A percentile compares a stretch with the other conserved stretches of the same genome.
Conservation (phyloP, 2,888 invertebrate genomes). For the Melitaea athalia region DNA sequence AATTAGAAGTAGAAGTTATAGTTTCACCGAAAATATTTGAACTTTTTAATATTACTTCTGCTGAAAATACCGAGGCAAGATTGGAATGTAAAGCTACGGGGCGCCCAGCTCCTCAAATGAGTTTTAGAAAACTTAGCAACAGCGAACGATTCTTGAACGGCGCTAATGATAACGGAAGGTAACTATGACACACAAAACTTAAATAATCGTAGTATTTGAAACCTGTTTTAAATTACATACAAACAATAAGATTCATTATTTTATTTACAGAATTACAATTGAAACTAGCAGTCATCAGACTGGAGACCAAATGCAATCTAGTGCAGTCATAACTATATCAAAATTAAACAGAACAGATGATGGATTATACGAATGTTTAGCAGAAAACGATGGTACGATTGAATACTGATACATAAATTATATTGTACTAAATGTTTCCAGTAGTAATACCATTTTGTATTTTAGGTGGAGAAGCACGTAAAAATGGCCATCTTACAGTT, state of each 20-base stretch:
- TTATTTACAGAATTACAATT: conserved; percentile 80
- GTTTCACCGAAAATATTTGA: conserved; percentile 92
- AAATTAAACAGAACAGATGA: conserved; percentile 88
- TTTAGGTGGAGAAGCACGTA: conserved; percentile 86
- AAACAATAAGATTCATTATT: not conserved
- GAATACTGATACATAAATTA: not conserved
- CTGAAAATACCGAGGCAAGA: conserved; percentile 83
- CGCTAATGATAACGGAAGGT: conserved; percentile 83
- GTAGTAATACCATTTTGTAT: not conserved
- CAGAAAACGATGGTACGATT: conserved; percentile 86
- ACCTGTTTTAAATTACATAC: not conserved
- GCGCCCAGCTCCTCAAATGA: conserved; percentile 89
- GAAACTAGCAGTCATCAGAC: conserved; percentile 77
- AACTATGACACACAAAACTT: conserved; percentile 24
- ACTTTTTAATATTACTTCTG: conserved; percentile 86
- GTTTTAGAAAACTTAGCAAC: conserved; percentile 89
- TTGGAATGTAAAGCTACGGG: conserved; percentile 91
- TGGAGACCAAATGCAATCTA: conserved; percentile 76
- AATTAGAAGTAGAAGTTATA: conserved; percentile 86
- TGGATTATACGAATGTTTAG: conserved; percentile 94
- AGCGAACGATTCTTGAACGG: conserved; percentile 85
- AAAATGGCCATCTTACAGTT: conserved; percentile 91
- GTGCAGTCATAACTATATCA: conserved; percentile 86
- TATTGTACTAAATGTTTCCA: not conserved
- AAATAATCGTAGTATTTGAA: not conserved